phyloP scores from a whole-genome alignment of 2,888 invertebrate species.

The Pseudanteris insignis region DNA sequence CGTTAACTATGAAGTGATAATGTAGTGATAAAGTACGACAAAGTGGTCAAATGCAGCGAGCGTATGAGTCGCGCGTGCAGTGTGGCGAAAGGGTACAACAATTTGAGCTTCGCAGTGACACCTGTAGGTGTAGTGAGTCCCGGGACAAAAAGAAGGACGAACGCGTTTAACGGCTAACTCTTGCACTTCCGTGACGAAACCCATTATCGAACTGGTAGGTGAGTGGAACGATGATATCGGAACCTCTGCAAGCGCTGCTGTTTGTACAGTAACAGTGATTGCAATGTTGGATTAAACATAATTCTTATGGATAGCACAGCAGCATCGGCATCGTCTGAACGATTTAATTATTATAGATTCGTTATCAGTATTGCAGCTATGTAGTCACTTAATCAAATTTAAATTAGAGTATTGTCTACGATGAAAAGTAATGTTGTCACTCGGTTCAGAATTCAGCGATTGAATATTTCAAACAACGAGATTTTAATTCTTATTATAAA shows the following conservation, averaged over 20 bases:
- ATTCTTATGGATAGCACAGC: no score
- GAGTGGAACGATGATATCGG: slow-evolving; percentile 24
- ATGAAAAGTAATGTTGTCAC: no score
- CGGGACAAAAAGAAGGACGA: slow-evolving; percentile 43
- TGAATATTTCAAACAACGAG: no score
- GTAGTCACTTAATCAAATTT: no score
- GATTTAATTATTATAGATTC: no score
- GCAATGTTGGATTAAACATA: slow-evolving; percentile 3
- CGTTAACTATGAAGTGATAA: slow-evolving; percentile 26
- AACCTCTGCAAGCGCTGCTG: not conserved
- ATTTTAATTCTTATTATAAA: no score
- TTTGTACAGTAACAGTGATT: slow-evolving; percentile 1
- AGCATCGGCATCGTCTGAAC: no score
- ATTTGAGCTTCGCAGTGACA: slow-evolving; percentile 44
- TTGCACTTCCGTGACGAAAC: slow-evolving; percentile 29
- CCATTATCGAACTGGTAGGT: slow-evolving; percentile 14
- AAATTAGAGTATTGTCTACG: no score
- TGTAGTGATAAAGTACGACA: slow-evolving; percentile 26
- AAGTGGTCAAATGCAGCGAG: slow-evolving; percentile 22
- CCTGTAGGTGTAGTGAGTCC: slow-evolving; percentile 44
- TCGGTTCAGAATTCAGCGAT: no score
- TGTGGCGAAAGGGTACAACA: slow-evolving; percentile 38
- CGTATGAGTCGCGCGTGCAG: slow-evolving; percentile 37
- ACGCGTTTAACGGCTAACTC: slow-evolving; percentile 23
- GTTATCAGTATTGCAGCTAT: no score